Evolutionary conservation across 1,140 invertebrate genomes (phyloP).

Genomic region (Plectus sambesii): DNA sequence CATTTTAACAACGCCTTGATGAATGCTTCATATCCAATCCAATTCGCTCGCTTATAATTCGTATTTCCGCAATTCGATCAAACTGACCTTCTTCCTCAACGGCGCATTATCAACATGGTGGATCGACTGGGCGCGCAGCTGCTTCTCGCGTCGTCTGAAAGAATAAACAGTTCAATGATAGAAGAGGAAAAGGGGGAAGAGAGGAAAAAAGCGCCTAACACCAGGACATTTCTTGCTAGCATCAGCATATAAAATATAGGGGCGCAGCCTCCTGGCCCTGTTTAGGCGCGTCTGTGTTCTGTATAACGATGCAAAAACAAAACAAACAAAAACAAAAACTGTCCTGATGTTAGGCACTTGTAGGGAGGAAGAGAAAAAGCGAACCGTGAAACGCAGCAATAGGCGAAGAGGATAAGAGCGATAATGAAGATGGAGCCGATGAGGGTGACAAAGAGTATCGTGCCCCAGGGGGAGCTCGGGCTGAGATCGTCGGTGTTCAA

Average conservation of each 20-base stretch:
- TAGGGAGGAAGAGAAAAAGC: too few relatives aligned
- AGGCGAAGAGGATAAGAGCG: slow-evolving; percentile 3
- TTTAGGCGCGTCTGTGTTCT: background rate
- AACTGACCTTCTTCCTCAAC: slow-evolving; percentile 29
- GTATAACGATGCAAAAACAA: slow-evolving; percentile 1
- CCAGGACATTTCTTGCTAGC: slow-evolving; percentile 21
- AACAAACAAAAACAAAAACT: too few relatives aligned
- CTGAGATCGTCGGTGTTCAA: slow-evolving; percentile 26
- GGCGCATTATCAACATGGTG: slow-evolving; percentile 36
- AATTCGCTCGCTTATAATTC: slow-evolving; percentile 18
- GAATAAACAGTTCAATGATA: too few relatives aligned
- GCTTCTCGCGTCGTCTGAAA: too few relatives aligned
- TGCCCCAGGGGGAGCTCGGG: slow-evolving; percentile 16
- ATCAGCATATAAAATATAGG: slow-evolving; percentile 28
- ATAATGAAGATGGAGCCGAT: slow-evolving; percentile 10
- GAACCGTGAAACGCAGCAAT: too few relatives aligned
- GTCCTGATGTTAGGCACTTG: too few relatives aligned
- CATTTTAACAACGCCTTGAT: slow-evolving; percentile 2
- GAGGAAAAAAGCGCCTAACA: slow-evolving; percentile 27
- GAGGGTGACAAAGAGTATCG: slow-evolving; percentile 9
- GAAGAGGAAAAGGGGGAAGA: slow-evolving; percentile 23
- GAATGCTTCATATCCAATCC: too few relatives aligned
- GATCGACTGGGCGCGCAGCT: slow-evolving; percentile 19
- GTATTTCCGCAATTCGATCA: background rate
- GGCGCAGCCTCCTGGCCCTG: slow-evolving; percentile 17